These are phyloP conservation scores for Centrocercus urophasianus DNA, from an alignment of 2,113 vertebrate genomes.

Conservation along the genomic window DNA sequence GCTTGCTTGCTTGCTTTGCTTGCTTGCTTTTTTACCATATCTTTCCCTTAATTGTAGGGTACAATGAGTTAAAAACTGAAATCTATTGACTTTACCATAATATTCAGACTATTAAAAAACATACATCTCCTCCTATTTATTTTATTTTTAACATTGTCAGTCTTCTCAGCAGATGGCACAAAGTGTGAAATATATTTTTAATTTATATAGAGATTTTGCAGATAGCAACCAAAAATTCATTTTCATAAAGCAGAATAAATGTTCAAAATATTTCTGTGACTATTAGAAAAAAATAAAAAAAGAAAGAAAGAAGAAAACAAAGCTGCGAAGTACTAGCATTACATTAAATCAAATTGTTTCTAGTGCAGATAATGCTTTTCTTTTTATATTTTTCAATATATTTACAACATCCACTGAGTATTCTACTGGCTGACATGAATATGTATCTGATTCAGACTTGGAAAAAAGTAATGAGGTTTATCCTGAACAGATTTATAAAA, in stretches of 20 bases:
- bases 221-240: not conserved
- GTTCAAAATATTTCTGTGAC: not conserved
- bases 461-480: not conserved
- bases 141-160: not conserved
- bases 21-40: not conserved
- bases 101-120: not conserved
- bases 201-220: not conserved
- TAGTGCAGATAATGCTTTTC: not conserved
- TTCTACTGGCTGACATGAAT: not conserved
- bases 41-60: not conserved
- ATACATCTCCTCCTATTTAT: not conserved
- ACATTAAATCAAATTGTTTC: not conserved
- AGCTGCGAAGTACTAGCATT: not conserved
- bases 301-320: not conserved
- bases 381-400: not conserved
- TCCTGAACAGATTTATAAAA: not conserved
- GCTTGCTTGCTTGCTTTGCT: no score
- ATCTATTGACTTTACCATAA: not conserved
- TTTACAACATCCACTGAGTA: not conserved
- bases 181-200: not conserved
- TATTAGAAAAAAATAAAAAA: not conserved
- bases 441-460: not conserved
- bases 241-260: not conserved
- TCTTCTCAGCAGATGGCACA: not conserved
- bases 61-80: not conserved